Evolutionary conservation across 2,797 vertebrate species (phyloP), one percentile per base, ranked within the genome.

Genomic region (Nannoperca australis): DNA sequence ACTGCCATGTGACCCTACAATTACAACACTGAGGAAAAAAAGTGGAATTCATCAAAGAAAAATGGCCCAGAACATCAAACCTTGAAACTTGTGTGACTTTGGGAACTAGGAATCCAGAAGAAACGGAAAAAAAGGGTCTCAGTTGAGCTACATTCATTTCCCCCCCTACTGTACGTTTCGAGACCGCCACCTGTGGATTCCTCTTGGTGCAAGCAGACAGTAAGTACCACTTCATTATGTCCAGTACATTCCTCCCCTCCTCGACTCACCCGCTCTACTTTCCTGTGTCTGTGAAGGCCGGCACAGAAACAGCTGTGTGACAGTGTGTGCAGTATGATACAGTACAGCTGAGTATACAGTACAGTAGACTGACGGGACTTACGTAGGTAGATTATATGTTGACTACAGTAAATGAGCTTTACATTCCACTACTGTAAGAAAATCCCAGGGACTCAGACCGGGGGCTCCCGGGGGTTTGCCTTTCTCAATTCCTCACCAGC

Each of bases 121-220:
- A 40, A 40, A 42, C 13, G 14, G 84, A 90, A 82, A 68, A 88
- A 76, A 87, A 82, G 72, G 92, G 92, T 95, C 93, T 95, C 86
- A 89, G 90, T 94, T 94, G 90, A 93, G 94, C 92, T 95, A 97
- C 96, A 97, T 97, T 97, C 96, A 96, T 95, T 78, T 61, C 38
- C 8, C 71, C 77, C 13, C 71, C 77, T 18, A 58, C 67, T 50
- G 78, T 87, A 83, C 4, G 38, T 80, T 78, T 89, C 83, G 83
- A 82, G 72, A 83, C 84, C 44, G 70, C 83, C 86, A 87, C 81
- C 80, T 83, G 85, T 93, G 83, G 88, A 89, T 90, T 92, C 88
- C 89, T 85, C 85, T 83, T 73, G 88, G 87, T 90, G 87, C 86
- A 85, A 84, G 89, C 79, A 82, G 85, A 91, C 83, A 85, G 78